Percentiles rank a stretch among this genome's conserved stretches.
These are phyloP conservation scores for Torymus texanus DNA, from an alignment of 2,888 invertebrate genomes.

Conservation along the genomic window DNA sequence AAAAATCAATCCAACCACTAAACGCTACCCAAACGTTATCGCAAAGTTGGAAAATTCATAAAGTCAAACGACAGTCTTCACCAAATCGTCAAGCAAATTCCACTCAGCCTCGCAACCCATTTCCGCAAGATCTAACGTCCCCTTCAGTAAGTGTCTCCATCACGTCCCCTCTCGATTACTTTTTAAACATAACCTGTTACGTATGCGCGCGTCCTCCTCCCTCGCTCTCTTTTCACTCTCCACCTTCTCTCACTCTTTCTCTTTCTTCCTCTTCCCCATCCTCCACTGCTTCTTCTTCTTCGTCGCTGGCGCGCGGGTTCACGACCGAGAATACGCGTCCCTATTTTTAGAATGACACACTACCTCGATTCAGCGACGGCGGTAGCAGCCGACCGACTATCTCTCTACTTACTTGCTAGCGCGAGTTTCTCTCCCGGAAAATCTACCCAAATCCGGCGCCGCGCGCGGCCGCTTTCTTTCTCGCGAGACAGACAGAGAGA, in stretches of 20 bases:
- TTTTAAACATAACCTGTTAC: neutral
- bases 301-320: slow-evolving; percentile 61
- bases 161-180: too few relatives aligned
- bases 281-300: slow-evolving; percentile 48
- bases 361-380: slow-evolving; percentile 67
- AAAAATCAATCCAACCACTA: too few relatives aligned
- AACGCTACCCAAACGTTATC: too few relatives aligned
- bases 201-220: neutral
- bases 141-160: too few relatives aligned
- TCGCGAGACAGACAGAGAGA: neutral
- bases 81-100: too few relatives aligned
- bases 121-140: too few relatives aligned
- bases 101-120: too few relatives aligned
- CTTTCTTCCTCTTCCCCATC: neutral
- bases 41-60: too few relatives aligned
- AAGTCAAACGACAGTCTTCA: too few relatives aligned
- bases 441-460: too few relatives aligned
- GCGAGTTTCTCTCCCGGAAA: slow-evolving; percentile 33
- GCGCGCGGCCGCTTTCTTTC: neutral
- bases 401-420: slow-evolving; percentile 22
- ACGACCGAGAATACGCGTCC: slow-evolving; percentile 64
- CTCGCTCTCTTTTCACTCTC: neutral
- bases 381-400: slow-evolving; percentile 49
- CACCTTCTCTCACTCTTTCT: neutral
- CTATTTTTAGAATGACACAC: slow-evolving; percentile 74